Evolutionary conservation across 2,113 vertebrate genomes (phyloP), one percentile per base, ranked within the genome.

Genomic region (Elephantulus edwardii): DNA sequence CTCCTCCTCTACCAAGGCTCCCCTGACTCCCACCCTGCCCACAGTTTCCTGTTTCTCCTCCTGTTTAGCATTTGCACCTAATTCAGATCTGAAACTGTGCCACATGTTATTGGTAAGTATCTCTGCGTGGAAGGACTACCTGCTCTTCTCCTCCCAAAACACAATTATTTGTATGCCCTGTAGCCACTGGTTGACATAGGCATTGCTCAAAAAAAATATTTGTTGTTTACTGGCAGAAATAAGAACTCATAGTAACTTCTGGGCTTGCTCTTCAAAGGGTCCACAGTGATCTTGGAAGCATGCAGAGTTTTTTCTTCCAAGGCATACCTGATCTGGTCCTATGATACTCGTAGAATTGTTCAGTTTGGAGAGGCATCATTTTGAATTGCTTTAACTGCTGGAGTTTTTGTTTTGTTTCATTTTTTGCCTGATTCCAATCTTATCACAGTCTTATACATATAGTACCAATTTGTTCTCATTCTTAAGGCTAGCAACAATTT

Each of bases 201-300:
- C 75, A 77, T 19, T 62, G 35, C n/a, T 86, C 87, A 92, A 70
- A 90, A 84, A 92, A 75, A 20, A 79, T n/a, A n/a, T 42, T 44
- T 74, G 17, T 68, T 83, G 62, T 81, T 81, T 71, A 85, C 48
- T 4, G 2, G 26, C 4, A 19, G 48, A 89, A 89, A 74, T 75
- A 72, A 91, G 74, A 93, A 81, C 38, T 83, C 71, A 54, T 1
- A 17, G 50, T 48, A 28, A 80, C 40, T 89, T 92, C 64, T 24
- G 44, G 38, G 44, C 22, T 83, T 74, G 46, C 89, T 48, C 68
- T 88, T 91, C 82, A 87, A 72, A 87, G 30, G 12, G 26, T 71
- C 35, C 6, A 2, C 6, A 24, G 88, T 72, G 77, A 77, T 90
- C 60, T 56, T 66, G 28, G 33, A 54, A 88, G 83, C 50, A 76